These are phyloP conservation scores for Exocentrus adspersus DNA, from an alignment of 2,888 invertebrate species.

Conservation along the genomic window DNA sequence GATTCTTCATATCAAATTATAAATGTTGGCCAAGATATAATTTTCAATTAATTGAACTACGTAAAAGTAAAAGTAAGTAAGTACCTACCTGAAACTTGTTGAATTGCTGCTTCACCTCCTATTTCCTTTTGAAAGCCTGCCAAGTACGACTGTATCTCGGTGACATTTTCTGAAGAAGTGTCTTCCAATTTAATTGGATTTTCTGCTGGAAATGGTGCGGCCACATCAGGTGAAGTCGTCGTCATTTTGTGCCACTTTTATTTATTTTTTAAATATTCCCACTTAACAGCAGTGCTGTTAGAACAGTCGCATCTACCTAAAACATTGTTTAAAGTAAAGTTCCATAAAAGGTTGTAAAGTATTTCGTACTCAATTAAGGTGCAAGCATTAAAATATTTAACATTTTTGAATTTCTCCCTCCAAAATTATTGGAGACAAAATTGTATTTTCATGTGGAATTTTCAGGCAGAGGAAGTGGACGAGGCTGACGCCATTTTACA, in stretches of 20 bases:
- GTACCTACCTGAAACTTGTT: conserved; percentile 62
- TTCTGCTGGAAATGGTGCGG: conserved; percentile 58
- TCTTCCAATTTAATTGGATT: conserved; percentile 64
- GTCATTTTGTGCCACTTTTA: conserved; percentile 54
- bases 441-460: conserved; percentile 10
- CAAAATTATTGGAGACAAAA: conserved; percentile 1
- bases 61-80: not conserved
- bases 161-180: conserved; percentile 66
- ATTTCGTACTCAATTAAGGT: too few species aligned
- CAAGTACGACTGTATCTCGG: conserved; percentile 82
- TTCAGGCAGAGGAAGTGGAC: conserved; percentile 29
- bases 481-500: conserved; percentile 54
- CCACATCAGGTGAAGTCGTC: too few species aligned
- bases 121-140: conserved; percentile 86
- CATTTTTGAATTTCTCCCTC: conserved; percentile 13
- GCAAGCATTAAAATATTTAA: too few species aligned
- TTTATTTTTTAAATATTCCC: not conserved
- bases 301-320: not conserved
- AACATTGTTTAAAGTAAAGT: not conserved
- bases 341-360: too few species aligned
- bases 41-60: too few species aligned
- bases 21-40: too few species aligned
- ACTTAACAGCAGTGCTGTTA: too few species aligned
- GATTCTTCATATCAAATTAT: too few species aligned
- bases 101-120: conserved; percentile 65